phyloP scores from a whole-genome alignment of 2,113 vertebrate species.

The Helogale parvula region DNA sequence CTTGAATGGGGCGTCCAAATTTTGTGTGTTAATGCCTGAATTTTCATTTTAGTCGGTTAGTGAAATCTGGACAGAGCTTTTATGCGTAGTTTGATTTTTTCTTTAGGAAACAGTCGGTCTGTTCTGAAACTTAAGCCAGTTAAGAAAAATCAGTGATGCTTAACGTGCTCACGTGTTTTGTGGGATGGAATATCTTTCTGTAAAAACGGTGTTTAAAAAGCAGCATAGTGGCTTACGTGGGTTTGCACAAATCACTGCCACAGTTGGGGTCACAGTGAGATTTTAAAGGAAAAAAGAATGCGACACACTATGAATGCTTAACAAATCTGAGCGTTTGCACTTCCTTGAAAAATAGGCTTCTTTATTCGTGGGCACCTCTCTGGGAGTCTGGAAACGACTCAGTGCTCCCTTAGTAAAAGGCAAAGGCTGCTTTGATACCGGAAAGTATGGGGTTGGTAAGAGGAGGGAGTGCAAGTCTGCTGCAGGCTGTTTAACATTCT shows the following conservation, averaged over 20 bases:
- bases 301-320: neutral
- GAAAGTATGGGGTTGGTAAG: too few relatives aligned
- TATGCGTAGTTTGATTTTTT: neutral
- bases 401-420: neutral
- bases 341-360: neutral
- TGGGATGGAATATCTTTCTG: neutral
- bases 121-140: slow-evolving; percentile 4
- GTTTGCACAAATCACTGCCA: neutral
- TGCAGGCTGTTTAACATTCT: neutral
- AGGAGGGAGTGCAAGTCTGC: neutral
- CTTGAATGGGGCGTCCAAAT: neutral
- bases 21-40: neutral
- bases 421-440: neutral
- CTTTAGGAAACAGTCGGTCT: neutral
- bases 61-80: neutral
- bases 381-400: too few relatives aligned
- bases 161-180: neutral
- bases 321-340: neutral
- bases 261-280: neutral
- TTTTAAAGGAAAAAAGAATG: neutral
- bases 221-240: neutral
- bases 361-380: neutral
- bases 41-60: neutral
- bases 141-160: neutral
- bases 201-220: neutral